Evolutionary conservation across 2,113 vertebrate genomes (phyloP), one percentile per base, ranked within the genome.

Genomic region (Phyllostomus hastatus): DNA sequence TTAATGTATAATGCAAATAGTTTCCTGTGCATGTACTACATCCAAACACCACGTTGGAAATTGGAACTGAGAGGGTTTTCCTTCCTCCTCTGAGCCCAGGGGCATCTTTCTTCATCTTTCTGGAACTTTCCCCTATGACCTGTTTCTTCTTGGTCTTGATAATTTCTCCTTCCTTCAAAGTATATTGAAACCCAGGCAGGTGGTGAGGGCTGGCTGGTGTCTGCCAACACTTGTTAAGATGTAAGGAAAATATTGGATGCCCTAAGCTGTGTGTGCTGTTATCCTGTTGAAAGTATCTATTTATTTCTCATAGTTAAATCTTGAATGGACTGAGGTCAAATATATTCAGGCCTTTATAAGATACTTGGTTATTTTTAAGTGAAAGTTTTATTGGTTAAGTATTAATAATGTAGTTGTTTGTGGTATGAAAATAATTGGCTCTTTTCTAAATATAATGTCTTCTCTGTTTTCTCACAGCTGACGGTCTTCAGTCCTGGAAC

Each of bases 301-400:
- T 97, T 79, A 82, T 78, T 95, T 86, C 89, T 69, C 38, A 64
- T 19, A 78, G 50, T 94, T 95, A 95, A 95, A 90, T 81, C 43
- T 81, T 79, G 50, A 91, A 81, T 52, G 20, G 38, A 84, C 70
- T 90, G 4, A 24, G 73, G 83, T 72, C 80, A 76, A 76, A 66
- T 90, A 83, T 46, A 86, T 67, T 78, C 31, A 76, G 67, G 38
- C 69, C 78, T 90, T 93, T 50, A 50, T 82, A 85, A 94, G 94
- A 75, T 26, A 59, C 28, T n/a, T 41, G 26, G 10, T 14, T 43
- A 48, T 43, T 76, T 88, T 76, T 72, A 38, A 94, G n/a, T 89
- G 75, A 82, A 96, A 87, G 12, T 28, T 48, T 87, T 54, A 76
- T 59, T 81, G 79, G 43, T 64, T 94, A 91, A 88, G 52, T 91